A percentile compares a stretch with the other conserved stretches of the same genome.
phyloP scores from a whole-genome alignment of 2,888 invertebrate genomes.

The Odontomyia ornata region DNA sequence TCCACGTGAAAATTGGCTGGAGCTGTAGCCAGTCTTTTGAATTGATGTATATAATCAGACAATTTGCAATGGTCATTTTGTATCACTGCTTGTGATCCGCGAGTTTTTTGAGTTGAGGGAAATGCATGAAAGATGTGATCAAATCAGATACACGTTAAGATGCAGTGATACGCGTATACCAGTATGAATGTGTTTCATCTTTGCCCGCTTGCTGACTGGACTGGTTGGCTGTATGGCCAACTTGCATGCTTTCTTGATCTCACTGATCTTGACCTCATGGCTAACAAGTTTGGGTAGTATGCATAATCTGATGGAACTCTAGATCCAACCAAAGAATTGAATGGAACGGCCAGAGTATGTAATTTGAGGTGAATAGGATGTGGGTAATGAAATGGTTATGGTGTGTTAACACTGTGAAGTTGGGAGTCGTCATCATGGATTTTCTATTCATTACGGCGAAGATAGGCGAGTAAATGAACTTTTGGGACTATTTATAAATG shows the following conservation, averaged over 20 bases:
- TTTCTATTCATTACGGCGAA: too few relatives aligned
- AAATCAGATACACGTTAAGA: background rate
- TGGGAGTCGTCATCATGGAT: background rate
- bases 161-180: background rate
- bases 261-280: constrained; percentile 36
- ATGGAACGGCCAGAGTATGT: background rate
- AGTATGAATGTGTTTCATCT: background rate
- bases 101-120: background rate
- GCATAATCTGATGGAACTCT: too few relatives aligned
- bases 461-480: too few relatives aligned
- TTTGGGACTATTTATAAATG: too few relatives aligned
- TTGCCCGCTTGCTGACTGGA: background rate
- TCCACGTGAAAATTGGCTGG: background rate
- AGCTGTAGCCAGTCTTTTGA: background rate
- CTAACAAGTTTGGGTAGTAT: constrained; percentile 8
- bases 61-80: constrained; percentile 6
- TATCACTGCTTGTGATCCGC: background rate
- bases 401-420: background rate
- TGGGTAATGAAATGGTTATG: background rate
- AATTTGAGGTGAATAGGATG: constrained; percentile 1
- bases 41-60: constrained; percentile 2
- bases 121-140: constrained; percentile 1
- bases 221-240: too few relatives aligned
- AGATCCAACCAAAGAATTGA: background rate
- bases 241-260: background rate